Evolutionary conservation across 2,888 invertebrate genomes (phyloP), one percentile per base, ranked within the genome.

Genomic region (Prenolepis imparis): DNA sequence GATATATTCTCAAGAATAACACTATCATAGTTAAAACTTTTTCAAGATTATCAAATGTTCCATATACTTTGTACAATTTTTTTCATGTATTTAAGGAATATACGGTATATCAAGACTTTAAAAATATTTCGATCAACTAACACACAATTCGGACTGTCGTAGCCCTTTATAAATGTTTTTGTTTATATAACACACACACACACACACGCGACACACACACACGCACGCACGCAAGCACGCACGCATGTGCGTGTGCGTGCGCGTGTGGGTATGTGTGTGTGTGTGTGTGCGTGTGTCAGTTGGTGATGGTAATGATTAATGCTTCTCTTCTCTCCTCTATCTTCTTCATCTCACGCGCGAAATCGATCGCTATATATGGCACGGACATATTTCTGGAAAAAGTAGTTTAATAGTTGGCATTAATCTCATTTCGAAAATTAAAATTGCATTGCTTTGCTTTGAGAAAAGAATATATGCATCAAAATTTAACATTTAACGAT

Each of bases 301-400:
- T 28, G 84, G 82, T 86, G 84, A 77, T 78, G 78, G 78, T 72
- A 78, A 75, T 59, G 73, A 67, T 67, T n/a, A 48, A 48, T n/a
- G 82, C 84, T 84, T 86, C 74, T 80, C 82, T 84, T 83, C 74
- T 84, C 64, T n/a, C n/a, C n/a, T n/a, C 74, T 84, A 59, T 64
- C 67, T 77, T 77, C 75, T 61, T 67, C 72, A 75, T 74, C 80
- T 85, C 75, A 72, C 32, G 36, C 32, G 36, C 67, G 57, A 55
- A 52, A 68, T 84, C 72, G 55, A 66, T 81, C 36, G 24, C 36
- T 36, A 21, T n/a, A n/a, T n/a, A n/a, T 32, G 1, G 67, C 77
- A 77, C 18, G 24, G 4, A 39, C 6, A 28, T 36, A 39, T 24
- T 48, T 41, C 3, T n/a, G 39, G 24, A 28, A 28, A 57, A 44